These are phyloP conservation scores for Gryon sp. DNA, from an alignment of 1,140 invertebrate genomes.

Conservation along the genomic window DNA sequence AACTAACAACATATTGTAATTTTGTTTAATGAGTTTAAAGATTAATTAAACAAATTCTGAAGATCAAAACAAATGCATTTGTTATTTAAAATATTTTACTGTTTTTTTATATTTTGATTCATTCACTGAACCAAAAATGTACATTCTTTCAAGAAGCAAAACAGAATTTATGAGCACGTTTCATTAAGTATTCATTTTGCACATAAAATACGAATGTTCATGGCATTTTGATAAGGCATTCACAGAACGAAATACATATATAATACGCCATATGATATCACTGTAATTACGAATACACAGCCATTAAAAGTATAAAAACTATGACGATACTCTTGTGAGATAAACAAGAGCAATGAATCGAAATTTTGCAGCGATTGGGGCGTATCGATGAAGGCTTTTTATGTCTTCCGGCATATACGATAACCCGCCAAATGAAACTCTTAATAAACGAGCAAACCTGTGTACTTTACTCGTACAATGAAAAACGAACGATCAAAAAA, in stretches of 20 bases:
- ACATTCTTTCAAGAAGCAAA: no score
- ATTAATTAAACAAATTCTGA: no score
- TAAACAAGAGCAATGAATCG: slow-evolving; percentile 35
- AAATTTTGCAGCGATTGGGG: slow-evolving; percentile 32
- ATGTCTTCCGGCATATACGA: slow-evolving; percentile 52
- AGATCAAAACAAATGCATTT: no score
- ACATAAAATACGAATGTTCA: slow-evolving; percentile 2
- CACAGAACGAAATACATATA: slow-evolving; percentile 23
- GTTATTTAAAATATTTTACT: no score
- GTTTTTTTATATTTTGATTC: no score
- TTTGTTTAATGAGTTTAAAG: no score
- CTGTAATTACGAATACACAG: slow-evolving; percentile 25
- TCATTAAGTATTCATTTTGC: no score
- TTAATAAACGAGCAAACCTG: slow-evolving; percentile 43
- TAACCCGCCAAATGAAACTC: slow-evolving; percentile 32
- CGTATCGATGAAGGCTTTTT: slow-evolving; percentile 45
- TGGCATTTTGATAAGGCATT: slow-evolving; percentile 16
- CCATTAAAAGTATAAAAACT: slow-evolving; percentile 40
- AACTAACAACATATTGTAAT: no score
- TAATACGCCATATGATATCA: slow-evolving; percentile 29
- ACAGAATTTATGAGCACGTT: no score
- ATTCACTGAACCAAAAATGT: no score
- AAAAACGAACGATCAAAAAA: slow-evolving; percentile 34
- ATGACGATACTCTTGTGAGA: slow-evolving; percentile 33
- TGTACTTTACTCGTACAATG: slow-evolving; percentile 29